Evolutionary conservation across 2,888 invertebrate genomes (phyloP).

Genomic region (Cataglyphis livida): DNA sequence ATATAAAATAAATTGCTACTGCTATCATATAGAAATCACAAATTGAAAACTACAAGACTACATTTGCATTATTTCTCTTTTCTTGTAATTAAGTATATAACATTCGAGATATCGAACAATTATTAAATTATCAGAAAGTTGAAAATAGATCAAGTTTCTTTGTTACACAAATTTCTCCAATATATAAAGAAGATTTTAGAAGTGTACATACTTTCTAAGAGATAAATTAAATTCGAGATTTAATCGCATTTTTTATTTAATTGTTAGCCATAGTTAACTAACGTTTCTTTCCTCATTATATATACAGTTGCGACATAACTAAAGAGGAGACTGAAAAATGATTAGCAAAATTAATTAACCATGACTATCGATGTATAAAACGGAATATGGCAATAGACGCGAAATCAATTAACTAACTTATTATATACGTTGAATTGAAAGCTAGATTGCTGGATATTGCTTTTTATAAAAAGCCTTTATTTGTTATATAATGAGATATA

Average conservation of each 20-base stretch:
- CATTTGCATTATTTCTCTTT: not conserved
- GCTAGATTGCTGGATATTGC: constrained; percentile 1
- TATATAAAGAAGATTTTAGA: constrained; percentile 4
- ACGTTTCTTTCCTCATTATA: not conserved
- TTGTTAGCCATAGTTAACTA: not conserved
- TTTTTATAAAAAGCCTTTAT: not conserved
- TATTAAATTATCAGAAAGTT: not conserved
- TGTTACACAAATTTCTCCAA: constrained; percentile 19
- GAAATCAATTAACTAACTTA: constrained; percentile 10
- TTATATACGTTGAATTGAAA: not conserved
- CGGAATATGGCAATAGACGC: constrained; percentile 15
- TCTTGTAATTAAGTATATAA: not conserved
- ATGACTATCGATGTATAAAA: not conserved
- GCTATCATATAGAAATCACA: not conserved
- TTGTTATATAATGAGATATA: not conserved
- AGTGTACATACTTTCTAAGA: not conserved
- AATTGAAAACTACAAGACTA: not conserved
- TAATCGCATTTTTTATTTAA: not conserved
- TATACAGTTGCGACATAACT: not conserved
- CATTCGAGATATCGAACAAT: not conserved
- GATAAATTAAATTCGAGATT: not conserved
- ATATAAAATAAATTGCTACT: not conserved
- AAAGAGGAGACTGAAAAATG: not conserved
- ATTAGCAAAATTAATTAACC: not conserved
- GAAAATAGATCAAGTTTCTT: constrained; percentile 31